Evolutionary conservation across 2,797 vertebrate genomes (phyloP).

Genomic region (Gambelia wislizenii): DNA sequence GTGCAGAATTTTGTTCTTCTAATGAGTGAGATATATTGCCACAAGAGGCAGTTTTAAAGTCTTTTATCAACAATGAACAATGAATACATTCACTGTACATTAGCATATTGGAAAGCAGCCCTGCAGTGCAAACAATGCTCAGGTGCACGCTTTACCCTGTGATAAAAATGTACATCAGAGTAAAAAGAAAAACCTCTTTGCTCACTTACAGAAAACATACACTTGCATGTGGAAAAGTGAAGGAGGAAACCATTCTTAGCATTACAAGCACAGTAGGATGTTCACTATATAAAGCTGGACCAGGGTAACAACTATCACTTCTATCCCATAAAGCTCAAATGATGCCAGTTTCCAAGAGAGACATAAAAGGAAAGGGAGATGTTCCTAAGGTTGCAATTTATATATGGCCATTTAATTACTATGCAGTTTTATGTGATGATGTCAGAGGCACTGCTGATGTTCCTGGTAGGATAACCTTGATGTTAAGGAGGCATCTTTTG

Average conservation of each 20-base stretch:
- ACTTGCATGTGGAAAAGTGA: not conserved
- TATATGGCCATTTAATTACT: not conserved
- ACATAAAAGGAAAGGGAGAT: not conserved
- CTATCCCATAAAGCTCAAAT: constrained; percentile 2
- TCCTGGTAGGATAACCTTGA: not conserved
- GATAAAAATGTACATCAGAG: constrained; percentile 56
- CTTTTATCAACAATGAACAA: constrained; percentile 42
- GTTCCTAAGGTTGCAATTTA: not conserved
- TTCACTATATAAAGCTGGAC: not conserved
- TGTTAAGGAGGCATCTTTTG: constrained; percentile 6
- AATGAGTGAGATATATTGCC: not conserved
- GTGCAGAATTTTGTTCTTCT: not conserved
- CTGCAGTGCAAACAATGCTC: constrained; percentile 57
- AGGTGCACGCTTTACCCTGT: constrained; percentile 35
- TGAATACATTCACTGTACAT: constrained; percentile 51
- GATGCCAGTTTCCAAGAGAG: not conserved
- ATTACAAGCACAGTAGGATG: constrained; percentile 44
- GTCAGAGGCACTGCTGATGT: not conserved
- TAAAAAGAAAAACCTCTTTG: not conserved
- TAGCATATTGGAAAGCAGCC: constrained; percentile 46
- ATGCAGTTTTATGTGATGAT: not conserved
- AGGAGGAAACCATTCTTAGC: constrained; percentile 21
- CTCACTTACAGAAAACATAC: not conserved
- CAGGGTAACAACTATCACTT: constrained; percentile 19
- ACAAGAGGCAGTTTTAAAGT: constrained; percentile 12